Percentiles rank a stretch among this genome's conserved stretches.
Conservation (phyloP, 2,113 vertebrate genomes). For the Alexandromys fortis region DNA sequence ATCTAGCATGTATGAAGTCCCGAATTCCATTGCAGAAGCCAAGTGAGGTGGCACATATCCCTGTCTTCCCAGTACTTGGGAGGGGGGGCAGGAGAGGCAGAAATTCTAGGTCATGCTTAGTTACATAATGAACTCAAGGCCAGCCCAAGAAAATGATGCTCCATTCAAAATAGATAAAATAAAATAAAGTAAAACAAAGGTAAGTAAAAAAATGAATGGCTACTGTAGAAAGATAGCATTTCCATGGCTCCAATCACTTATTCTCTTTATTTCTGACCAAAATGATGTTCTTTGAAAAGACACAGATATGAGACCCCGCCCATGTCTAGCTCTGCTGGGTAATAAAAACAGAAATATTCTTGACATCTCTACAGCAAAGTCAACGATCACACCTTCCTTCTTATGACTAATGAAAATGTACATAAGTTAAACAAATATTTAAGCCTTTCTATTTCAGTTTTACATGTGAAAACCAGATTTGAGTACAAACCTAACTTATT, state of each 20-base stretch:
- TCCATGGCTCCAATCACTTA: not conserved
- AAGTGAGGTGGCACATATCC: not conserved
- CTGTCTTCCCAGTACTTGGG: not conserved
- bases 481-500: not conserved
- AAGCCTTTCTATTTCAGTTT: conserved; percentile 1
- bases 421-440: not conserved
- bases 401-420: not conserved
- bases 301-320: too few relatives aligned
- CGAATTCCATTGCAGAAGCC: not conserved
- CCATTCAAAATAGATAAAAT: not conserved
- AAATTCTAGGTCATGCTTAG: not conserved
- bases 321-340: not conserved
- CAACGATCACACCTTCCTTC: not conserved
- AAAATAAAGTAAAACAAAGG: not conserved
- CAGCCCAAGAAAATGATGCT: not conserved
- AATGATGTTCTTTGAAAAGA: not conserved
- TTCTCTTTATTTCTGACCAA: not conserved
- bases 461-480: not conserved
- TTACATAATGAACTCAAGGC: not conserved
- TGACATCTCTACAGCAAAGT: not conserved
- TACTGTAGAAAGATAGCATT: not conserved
- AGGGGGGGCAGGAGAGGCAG: not conserved
- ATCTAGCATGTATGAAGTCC: not conserved
- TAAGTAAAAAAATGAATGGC: not conserved
- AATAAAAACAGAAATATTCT: not conserved